Conservation (phyloP, 2,797 vertebrate genomes). For the Poeciliopsis infans region DNA sequence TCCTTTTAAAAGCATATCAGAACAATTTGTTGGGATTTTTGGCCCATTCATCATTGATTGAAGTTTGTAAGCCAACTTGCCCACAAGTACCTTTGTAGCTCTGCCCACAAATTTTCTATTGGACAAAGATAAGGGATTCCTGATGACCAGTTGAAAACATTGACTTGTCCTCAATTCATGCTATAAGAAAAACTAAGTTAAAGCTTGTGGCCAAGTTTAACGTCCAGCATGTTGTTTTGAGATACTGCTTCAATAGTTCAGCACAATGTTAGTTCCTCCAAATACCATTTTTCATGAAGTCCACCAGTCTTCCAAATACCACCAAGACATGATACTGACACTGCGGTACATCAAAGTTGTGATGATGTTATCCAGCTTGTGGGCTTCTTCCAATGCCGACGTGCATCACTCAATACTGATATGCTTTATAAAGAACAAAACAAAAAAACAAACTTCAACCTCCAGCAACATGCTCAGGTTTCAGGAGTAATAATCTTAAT, state of each 20-base stretch:
- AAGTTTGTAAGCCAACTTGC: background rate
- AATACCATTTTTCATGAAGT: background rate
- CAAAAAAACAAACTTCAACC: constrained; percentile 36
- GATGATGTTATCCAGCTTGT: background rate
- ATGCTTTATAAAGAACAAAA: constrained; percentile 26
- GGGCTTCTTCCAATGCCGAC: constrained; percentile 20
- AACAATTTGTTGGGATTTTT: background rate
- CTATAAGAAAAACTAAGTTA: background rate
- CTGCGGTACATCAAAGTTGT: background rate
- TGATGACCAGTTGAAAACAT: background rate
- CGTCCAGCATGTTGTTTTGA: background rate
- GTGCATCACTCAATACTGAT: constrained; percentile 51
- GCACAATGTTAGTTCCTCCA: background rate
- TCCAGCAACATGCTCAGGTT: constrained; percentile 36
- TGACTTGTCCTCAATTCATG: background rate
- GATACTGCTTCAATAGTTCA: background rate
- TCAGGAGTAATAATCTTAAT: constrained; percentile 46
- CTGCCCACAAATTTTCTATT: background rate
- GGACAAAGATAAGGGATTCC: background rate
- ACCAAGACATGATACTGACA: background rate
- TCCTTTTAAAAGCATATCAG: background rate
- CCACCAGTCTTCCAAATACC: background rate
- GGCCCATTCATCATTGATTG: background rate
- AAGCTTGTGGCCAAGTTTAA: background rate
- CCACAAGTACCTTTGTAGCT: background rate